Conservation (phyloP, 2,113 vertebrate genomes). For the Sterna hirundo region DNA sequence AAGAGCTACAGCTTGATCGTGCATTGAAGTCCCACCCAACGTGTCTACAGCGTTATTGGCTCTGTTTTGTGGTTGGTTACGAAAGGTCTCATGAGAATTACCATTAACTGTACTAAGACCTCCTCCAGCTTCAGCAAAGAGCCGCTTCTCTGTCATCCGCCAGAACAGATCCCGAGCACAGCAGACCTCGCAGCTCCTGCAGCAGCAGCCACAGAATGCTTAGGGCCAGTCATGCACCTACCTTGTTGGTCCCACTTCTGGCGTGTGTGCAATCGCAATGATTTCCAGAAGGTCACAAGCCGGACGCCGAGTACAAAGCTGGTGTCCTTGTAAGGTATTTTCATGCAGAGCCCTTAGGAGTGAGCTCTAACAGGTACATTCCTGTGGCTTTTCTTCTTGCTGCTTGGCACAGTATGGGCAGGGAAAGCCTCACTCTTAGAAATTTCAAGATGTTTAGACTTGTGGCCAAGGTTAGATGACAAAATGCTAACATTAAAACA, state of each 20-base stretch:
- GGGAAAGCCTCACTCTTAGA: background rate
- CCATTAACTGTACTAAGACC: background rate
- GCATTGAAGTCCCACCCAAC: background rate
- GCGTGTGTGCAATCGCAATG: background rate
- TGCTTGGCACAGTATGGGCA: background rate
- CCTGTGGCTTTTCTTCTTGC: background rate
- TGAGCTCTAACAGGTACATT: background rate
- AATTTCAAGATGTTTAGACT: background rate
- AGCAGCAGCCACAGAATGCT: background rate
- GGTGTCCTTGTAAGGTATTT: background rate
- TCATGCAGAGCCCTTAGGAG: background rate
- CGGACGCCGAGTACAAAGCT: background rate
- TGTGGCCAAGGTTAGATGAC: background rate
- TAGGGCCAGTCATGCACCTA: background rate
- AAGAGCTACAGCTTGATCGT: background rate
- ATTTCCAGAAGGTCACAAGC: background rate
- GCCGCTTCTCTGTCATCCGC: background rate
- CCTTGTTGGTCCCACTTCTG: too few species aligned
- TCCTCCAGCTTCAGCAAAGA: background rate
- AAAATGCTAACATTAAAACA: background rate
- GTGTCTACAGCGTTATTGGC: background rate
- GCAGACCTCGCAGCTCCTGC: background rate
- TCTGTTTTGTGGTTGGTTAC: background rate
- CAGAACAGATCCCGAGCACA: background rate
- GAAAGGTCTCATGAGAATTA: background rate